Evolutionary conservation across 2,113 vertebrate genomes (phyloP), one percentile per base, ranked within the genome.

Genomic region (Trematocara zebra): DNA sequence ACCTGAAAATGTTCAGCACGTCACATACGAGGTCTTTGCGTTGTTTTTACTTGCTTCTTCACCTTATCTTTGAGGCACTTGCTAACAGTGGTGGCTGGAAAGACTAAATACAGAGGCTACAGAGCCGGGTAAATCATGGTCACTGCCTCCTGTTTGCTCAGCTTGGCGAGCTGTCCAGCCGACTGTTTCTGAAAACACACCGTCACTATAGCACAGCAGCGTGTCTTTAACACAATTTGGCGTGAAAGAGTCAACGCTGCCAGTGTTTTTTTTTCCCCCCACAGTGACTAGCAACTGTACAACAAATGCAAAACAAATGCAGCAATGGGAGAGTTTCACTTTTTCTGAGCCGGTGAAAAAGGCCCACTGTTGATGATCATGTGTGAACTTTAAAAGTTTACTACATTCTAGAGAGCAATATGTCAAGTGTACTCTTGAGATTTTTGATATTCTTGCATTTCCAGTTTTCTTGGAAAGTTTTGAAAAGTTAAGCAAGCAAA

Each of bases 131-230:
- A 51, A 57, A 53, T 40, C 33, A 6, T 37, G 49, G 42, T 74
- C 51, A 26, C 54, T 78, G 14, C 33, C 20, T 26, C 59, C 23
- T 47, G 64, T 88, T 92, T 69, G 52, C 5, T 83, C 53, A 67
- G 84, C 80, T 85, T 64, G 82, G 28, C 54, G 64, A 61, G 67
- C 37, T 40, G 31, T 64, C 26, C 79, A 85, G 67, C 81, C 1
- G 31, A 47, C 56, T 84, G 74, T 69, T 15, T 56, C 42, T 82
- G 78, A 74, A 89, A 92, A 85, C 79, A 89, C 49, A 56, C 9
- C 1, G 69, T 90, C 53, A n/a, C 87, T 88, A 86, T 56, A 74
- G 84, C 84, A 85, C 67, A 15, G 78, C 40, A 20, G 51, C 67
- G 8, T 33, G 47, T 40, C 76, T 26, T 86, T 83, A 72, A 79